Evolutionary conservation across 2,113 vertebrate species (phyloP), one percentile per base, ranked within the genome.

Genomic region (Chelonoidis abingdonii): DNA sequence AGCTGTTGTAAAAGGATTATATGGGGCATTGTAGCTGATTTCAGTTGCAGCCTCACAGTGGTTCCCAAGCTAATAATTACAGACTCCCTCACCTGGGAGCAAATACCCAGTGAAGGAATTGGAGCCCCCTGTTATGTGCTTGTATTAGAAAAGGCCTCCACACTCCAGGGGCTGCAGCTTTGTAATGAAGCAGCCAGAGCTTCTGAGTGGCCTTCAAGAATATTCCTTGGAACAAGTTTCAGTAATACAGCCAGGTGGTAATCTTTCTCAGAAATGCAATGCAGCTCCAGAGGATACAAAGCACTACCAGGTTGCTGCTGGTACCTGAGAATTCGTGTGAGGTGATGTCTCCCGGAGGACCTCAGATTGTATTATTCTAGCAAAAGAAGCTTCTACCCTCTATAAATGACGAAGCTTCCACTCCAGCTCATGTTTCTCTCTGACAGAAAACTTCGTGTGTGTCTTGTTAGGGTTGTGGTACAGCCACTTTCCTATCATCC

Each of bases 281-380:
- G 82, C 96, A 94, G 93, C 90, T 97, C 94, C 90, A 83, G 90
- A 89, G 96, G 92, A 35, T 24, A n/a, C 19, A 21, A 95, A 90
- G 49, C 87, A 50, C 35, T 19, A 78, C 76, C 91, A 95, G 87
- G 6, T 89, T 90, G 47, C 95, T 89, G 96, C 88, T 94, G 84
- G 86, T 92, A 94, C 91, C 95, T 95, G 94, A 93, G 94, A 92
- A 95, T 91, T 52, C 57, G 9, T 13, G 0, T 62, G 86, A 94
- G 87, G 89, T 89, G 75, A 76, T n/a, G 59, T 83, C 86, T 97
- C 94, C 65, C 65, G 0, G 41, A 0, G 4, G 96, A 83, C 79
- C 80, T 93, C 93, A 96, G 92, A 94, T 88, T 97, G 79, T 96
- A 89, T 57, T 94, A 22, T 38, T 86, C 84, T 97, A 94, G 93